A percentile compares a stretch with the other conserved stretches of the same genome.
Evolutionary conservation across 2,113 vertebrate species (phyloP).

Genomic region (Pachycephala philippinensis): DNA sequence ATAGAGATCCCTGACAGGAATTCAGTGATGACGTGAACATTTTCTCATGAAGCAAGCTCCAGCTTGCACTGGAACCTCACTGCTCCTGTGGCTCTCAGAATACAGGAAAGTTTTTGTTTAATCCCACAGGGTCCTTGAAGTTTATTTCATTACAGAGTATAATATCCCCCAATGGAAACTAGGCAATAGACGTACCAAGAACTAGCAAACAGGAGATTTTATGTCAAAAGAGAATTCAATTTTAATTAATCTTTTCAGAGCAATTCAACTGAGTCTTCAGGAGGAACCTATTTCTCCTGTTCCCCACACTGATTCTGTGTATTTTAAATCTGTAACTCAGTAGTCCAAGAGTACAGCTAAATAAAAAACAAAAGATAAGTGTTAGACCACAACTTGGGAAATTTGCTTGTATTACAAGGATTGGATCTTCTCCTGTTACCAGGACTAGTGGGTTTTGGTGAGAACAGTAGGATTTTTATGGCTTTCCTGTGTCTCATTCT

Average conservation of each 20-base stretch:
- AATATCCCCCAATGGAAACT: slow-evolving; percentile 58
- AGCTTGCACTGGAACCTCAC: neutral
- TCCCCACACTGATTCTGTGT: neutral
- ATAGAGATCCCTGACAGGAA: neutral
- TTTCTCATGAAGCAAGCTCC: neutral
- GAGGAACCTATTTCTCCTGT: neutral
- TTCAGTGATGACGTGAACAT: neutral
- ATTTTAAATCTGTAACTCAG: neutral
- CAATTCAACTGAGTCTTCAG: slow-evolving; percentile 62
- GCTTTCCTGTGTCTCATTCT: neutral
- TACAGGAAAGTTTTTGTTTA: slow-evolving; percentile 32
- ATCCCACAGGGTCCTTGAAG: slow-evolving; percentile 13
- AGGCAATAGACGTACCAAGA: slow-evolving; percentile 44
- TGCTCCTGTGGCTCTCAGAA: neutral
- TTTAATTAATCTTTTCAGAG: slow-evolving; percentile 72
- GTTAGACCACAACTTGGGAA: neutral
- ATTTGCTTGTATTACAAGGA: neutral
- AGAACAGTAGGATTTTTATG: neutral
- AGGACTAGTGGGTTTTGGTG: neutral
- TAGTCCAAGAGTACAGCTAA: neutral
- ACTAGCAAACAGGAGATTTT: slow-evolving; percentile 62
- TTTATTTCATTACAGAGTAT: slow-evolving; percentile 52
- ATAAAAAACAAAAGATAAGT: neutral
- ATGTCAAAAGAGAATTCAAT: slow-evolving; percentile 67
- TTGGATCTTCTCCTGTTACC: neutral